phyloP scores from a whole-genome alignment of 2,797 vertebrate genomes.

The Dermochelys coriacea region DNA sequence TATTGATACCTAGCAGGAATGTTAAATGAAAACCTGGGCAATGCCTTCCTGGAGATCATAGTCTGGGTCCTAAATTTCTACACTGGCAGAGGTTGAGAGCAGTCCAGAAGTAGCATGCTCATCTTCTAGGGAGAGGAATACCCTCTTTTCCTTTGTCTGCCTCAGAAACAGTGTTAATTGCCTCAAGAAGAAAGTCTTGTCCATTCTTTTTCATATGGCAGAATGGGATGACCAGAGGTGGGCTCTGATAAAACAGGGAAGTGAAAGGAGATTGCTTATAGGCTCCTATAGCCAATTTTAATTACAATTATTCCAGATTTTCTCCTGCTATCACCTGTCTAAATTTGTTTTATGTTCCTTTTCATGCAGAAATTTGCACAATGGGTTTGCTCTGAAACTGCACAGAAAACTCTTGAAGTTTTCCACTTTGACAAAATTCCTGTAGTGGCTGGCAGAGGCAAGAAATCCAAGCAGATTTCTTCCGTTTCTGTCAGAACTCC shows the following conservation, averaged over 20 bases:
- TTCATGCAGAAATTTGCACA: slow-evolving; percentile 1
- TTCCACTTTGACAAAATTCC: not conserved
- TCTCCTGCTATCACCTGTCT: not conserved
- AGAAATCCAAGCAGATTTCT: not conserved
- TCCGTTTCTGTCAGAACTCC: not conserved
- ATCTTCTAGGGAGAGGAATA: not conserved
- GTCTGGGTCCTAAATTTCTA: not conserved
- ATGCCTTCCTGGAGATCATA: not conserved
- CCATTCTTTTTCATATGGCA: not conserved
- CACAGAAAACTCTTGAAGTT: not conserved
- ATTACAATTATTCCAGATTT: not conserved
- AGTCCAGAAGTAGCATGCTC: not conserved
- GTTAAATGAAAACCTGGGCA: not conserved
- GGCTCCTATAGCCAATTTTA: no score
- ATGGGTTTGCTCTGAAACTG: not conserved
- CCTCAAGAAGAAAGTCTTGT: not conserved
- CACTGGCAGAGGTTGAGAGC: not conserved
- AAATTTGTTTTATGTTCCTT: not conserved
- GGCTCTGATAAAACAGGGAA: not conserved
- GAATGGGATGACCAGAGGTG: not conserved
- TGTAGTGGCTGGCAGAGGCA: not conserved
- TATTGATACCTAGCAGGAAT: not conserved
- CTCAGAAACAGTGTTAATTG: not conserved
- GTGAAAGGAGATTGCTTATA: not conserved
- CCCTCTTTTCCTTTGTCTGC: not conserved